phyloP scores from a whole-genome alignment of 2,888 invertebrate genomes.

The Nemotelus pantherinus region DNA sequence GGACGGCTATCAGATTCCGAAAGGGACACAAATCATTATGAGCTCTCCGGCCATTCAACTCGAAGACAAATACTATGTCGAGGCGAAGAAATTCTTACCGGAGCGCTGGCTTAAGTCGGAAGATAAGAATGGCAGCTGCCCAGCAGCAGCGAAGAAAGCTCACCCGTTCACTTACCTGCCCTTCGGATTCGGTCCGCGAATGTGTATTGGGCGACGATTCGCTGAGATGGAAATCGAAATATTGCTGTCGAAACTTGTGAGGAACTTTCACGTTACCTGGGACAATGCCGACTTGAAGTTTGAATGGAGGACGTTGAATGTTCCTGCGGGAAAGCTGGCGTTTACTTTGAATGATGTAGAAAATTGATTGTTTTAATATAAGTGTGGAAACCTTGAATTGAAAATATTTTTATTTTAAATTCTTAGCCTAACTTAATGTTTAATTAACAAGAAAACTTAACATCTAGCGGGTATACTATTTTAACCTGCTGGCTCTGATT shows the following conservation, averaged over 20 bases:
- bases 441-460: no score
- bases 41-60: conserved; percentile 44
- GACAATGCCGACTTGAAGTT: conserved; percentile 56
- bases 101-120: conserved; percentile 72
- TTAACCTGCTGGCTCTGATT: no score
- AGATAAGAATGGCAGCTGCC: conserved; percentile 10
- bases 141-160: conserved; percentile 35
- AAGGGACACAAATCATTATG: conserved; percentile 59
- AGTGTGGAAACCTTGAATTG: no score
- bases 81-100: conserved; percentile 72
- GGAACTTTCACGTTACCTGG: conserved; percentile 58
- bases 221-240: conserved; percentile 76
- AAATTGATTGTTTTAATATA: background rate
- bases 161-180: conserved; percentile 71
- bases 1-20: conserved; percentile 65
- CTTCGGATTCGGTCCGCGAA: conserved; percentile 75
- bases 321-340: conserved; percentile 60
- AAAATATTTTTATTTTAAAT: no score
- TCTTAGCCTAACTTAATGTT: no score
- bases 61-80: conserved; percentile 65
- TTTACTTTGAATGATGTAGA: conserved; percentile 59
- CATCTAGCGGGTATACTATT: no score
- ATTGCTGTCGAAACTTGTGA: conserved; percentile 62
- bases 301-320: conserved; percentile 59
- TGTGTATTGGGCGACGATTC: conserved; percentile 76